Conservation (phyloP, 2,888 invertebrate genomes). For the Phyto melanocephala region DNA sequence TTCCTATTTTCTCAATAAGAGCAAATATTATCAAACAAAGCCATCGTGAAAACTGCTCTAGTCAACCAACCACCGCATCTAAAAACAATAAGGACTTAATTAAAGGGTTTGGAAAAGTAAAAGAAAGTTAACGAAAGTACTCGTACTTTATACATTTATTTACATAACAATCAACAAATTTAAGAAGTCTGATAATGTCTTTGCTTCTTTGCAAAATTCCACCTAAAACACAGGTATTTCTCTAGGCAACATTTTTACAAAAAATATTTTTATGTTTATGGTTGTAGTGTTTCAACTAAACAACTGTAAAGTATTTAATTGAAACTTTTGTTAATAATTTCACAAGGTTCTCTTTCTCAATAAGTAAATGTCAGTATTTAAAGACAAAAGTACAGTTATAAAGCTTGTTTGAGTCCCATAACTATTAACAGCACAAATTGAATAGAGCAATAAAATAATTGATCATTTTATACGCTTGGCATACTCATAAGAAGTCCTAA, state of each 20-base stretch:
- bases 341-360: too few species aligned
- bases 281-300: too few species aligned
- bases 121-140: not conserved
- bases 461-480: too few species aligned
- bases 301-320: too few species aligned
- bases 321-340: too few species aligned
- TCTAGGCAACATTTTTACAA: not conserved
- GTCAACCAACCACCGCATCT: not conserved
- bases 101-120: conserved; percentile 14
- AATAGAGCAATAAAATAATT: too few species aligned
- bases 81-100: conserved; percentile 22
- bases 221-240: not conserved
- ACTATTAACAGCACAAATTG: too few species aligned
- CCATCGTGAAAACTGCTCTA: conserved; percentile 1
- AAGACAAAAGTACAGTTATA: too few species aligned
- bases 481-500: too few species aligned
- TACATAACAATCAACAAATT: conserved; percentile 34
- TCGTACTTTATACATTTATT: conserved; percentile 6
- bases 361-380: too few species aligned
- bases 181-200: not conserved
- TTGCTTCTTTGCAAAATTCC: not conserved
- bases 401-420: too few species aligned
- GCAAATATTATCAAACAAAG: conserved; percentile 29
- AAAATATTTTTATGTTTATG: not conserved
- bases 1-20: conserved; percentile 41